Percentiles rank a stretch among this genome's conserved stretches.
Evolutionary conservation across 2,113 vertebrate genomes (phyloP).

Genomic region (Zeus faber): DNA sequence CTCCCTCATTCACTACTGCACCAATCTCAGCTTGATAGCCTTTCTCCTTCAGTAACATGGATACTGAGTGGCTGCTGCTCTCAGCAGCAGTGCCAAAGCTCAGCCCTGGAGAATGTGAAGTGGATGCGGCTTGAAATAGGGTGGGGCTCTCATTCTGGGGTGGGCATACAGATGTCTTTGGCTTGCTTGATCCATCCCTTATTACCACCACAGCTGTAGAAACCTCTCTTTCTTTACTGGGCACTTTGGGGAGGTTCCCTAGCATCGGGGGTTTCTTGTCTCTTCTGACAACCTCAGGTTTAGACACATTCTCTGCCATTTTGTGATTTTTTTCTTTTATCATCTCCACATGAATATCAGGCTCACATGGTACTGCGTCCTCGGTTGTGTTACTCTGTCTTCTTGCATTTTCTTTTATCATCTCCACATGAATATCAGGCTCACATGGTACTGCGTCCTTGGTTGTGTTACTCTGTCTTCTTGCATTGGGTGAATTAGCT

Average conservation of each 20-base stretch:
- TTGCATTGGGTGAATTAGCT: too few species aligned
- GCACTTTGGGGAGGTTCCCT: constrained; percentile 52
- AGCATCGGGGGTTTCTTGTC: constrained; percentile 54
- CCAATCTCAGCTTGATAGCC: constrained; percentile 80
- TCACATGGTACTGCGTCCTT: constrained; percentile 28
- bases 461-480: constrained; percentile 13
- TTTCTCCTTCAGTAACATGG: constrained; percentile 78
- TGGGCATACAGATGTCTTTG: constrained; percentile 31
- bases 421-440: constrained; percentile 13
- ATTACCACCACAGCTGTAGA: constrained; percentile 71
- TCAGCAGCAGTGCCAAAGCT: constrained; percentile 5
- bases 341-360: constrained; percentile 11
- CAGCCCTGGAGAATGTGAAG: constrained; percentile 39
- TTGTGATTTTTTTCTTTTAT: constrained; percentile 36
- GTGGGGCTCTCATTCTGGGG: constrained; percentile 32
- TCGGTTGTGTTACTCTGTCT: constrained; percentile 11
- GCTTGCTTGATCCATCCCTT: constrained; percentile 54
- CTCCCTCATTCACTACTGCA: constrained; percentile 59
- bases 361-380: constrained; percentile 20
- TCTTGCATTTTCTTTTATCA: constrained; percentile 37
- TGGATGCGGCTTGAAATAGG: constrained; percentile 12
- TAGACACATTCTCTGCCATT: constrained; percentile 24
- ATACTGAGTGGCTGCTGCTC: constrained; percentile 69
- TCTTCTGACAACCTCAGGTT: constrained; percentile 15
- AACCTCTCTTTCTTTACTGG: constrained; percentile 73